Conservation (phyloP, 2,113 vertebrate species). For the Cranoglanis bouderius region DNA sequence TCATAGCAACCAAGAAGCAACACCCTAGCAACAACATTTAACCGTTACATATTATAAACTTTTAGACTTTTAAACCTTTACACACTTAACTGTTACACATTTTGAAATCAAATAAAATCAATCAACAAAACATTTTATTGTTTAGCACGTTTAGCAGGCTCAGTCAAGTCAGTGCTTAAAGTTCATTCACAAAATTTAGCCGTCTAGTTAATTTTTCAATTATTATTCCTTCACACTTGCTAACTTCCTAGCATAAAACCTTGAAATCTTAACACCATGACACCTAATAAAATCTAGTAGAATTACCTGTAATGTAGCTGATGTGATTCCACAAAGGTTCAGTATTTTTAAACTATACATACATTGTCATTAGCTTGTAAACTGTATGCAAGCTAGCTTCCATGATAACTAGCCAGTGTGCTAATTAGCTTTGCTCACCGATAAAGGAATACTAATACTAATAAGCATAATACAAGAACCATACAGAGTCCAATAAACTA, state of each 20-base stretch:
- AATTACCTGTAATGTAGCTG: too few relatives aligned
- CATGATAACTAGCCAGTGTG: neutral
- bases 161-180: neutral
- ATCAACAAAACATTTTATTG: too few relatives aligned
- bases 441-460: neutral
- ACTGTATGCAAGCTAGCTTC: neutral
- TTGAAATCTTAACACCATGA: too few relatives aligned
- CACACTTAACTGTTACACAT: neutral
- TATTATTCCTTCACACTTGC: neutral
- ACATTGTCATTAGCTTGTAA: neutral
- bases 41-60: neutral
- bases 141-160: neutral
- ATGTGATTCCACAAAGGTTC: neutral
- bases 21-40: neutral
- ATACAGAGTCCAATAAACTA: neutral
- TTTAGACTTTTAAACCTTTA: neutral
- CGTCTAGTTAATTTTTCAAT: neutral
- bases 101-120: neutral
- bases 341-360: neutral
- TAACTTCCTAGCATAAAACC: too few relatives aligned
- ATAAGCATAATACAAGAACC: neutral
- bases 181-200: neutral
- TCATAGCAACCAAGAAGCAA: too few relatives aligned
- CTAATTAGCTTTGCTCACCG: neutral
- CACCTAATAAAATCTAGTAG: neutral